Base-by-base conservation (phyloP, 2,888 invertebrate genomes). In the Dysmachus trigonus region DNA sequence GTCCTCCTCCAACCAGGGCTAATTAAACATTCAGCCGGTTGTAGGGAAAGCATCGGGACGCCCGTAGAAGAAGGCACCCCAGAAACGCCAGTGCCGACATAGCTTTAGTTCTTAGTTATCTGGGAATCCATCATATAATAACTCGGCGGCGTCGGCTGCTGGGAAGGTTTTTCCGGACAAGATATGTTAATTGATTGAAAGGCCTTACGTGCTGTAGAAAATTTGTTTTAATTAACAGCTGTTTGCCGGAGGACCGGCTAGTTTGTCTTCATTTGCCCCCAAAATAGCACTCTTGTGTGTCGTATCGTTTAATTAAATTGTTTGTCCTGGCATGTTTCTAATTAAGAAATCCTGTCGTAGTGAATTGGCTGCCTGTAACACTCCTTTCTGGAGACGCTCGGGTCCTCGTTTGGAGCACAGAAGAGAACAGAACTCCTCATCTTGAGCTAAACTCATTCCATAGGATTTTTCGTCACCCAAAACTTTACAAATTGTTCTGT, bases 281-380 rank as follows among this genome's bases (percentile, higher is more conserved):
- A n/a, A 47, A 77, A 77, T 77, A 27, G 77, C 77, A 77, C 77
- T 77, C 77, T 13, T 27, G 77, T 77, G 77, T 77, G 77, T 47
- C 47, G 77, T 77, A 77, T 77, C 77, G 77, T 77, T 77, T 77
- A 77, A 77, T 77, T 77, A 77, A 77, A 77, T 77, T 77, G 77
- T 77, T 77, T 77, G 77, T 77, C 77, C 77, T 77, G 77, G 77
- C 35, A 77, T 77, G 77, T 77, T 47, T 30, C 77, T 77, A 77
- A 77, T 77, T 77, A 77, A 77, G 77, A 77, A 77, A 77, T 47
- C 77, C 47, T 77, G 77, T 77, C 77, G 77, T 30, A 77, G 77
- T 77, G 77, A 77, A 77, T 77, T 77, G 77, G 77, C 47, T 62
- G 22, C 62, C 62, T 76, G 22, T 33, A 35, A 22, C 76, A 47